phyloP scores from a whole-genome alignment of 1,140 invertebrate genomes.

The Wasmannia auropunctata region DNA sequence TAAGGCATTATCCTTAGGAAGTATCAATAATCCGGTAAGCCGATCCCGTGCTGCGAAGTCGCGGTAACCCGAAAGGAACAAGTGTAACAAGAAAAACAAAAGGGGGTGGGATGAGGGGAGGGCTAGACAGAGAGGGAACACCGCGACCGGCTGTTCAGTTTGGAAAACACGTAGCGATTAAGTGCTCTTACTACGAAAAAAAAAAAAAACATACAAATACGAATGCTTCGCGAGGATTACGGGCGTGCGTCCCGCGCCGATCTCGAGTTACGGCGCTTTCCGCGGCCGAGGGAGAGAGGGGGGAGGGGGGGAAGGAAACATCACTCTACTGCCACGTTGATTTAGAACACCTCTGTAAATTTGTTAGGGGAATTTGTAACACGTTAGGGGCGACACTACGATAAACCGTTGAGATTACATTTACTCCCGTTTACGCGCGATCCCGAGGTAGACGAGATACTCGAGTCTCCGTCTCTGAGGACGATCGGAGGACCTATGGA shows the following conservation, averaged over 20 bases:
- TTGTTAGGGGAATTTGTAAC: conserved; percentile 60
- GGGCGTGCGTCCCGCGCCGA: not conserved
- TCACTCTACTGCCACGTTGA: conserved; percentile 78
- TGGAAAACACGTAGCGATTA: conserved; percentile 5
- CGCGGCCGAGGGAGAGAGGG: conserved; percentile 29
- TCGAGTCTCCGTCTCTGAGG: not conserved
- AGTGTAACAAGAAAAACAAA: not conserved
- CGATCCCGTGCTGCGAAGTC: conserved; percentile 52
- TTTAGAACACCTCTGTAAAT: conserved; percentile 64
- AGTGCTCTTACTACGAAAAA: conserved; percentile 41
- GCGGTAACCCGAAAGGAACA: conserved; percentile 42
- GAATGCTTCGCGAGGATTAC: conserved; percentile 9
- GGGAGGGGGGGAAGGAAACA: too few species aligned
- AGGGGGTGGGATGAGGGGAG: not conserved
- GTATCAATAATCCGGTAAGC: conserved; percentile 43
- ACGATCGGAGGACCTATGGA: not conserved
- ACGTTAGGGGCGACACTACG: conserved; percentile 49
- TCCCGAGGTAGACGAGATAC: conserved; percentile 27
- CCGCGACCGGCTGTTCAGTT: not conserved
- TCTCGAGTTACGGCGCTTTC: conserved; percentile 56
- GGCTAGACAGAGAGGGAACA: not conserved
- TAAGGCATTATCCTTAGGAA: conserved; percentile 54
- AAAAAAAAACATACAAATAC: not conserved
- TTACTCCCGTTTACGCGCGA: conserved; percentile 30
- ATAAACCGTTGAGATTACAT: conserved; percentile 52